phyloP scores from a whole-genome alignment of 2,113 vertebrate genomes.

The Hippolais icterina region DNA sequence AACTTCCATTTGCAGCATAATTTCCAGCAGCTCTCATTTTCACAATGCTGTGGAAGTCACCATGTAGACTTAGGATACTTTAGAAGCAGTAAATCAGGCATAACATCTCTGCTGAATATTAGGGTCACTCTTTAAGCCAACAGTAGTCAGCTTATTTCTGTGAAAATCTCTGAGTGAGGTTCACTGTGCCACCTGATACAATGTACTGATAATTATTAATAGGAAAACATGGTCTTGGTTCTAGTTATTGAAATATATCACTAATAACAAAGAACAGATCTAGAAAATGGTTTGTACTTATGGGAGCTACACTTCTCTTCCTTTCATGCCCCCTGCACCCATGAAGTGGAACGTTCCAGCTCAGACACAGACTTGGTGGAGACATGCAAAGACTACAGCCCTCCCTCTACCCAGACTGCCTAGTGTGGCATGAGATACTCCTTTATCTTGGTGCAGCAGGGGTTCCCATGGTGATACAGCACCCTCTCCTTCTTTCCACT shows the following conservation, averaged over 20 bases:
- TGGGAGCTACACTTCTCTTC: not conserved
- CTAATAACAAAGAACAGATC: not conserved
- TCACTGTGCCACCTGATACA: not conserved
- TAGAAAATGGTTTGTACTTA: not conserved
- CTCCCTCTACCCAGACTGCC: not conserved
- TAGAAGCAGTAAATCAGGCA: not conserved
- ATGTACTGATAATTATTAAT: not conserved
- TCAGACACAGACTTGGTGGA: rapidly evolving
- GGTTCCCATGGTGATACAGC: not conserved
- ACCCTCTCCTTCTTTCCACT: not conserved
- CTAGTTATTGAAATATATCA: not conserved
- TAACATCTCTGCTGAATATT: not conserved
- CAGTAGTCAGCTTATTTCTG: not conserved
- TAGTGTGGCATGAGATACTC: not conserved
- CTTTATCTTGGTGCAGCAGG: not conserved
- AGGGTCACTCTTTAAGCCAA: not conserved
- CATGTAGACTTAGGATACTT: not conserved
- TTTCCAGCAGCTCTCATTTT: not conserved
- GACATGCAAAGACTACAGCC: not conserved
- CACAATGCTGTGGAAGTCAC: not conserved
- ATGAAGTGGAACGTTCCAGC: not conserved
- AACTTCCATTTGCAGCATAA: not conserved
- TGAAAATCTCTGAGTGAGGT: not conserved
- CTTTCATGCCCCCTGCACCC: rapidly evolving
- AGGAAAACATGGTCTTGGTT: not conserved